phyloP scores from a whole-genome alignment of 1,140 invertebrate genomes.

The Metopolophium dirhodum region DNA sequence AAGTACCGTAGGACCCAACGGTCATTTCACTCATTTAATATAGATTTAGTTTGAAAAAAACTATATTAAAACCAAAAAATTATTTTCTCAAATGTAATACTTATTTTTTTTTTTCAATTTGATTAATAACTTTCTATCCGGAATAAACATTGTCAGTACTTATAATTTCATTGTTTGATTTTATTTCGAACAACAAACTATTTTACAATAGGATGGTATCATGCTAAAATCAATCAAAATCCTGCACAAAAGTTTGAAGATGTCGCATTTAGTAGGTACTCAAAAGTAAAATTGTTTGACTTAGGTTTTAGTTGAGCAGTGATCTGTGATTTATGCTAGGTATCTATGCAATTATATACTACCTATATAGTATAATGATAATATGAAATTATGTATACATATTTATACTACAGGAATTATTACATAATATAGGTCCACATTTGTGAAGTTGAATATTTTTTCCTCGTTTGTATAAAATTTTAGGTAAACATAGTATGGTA shows the following conservation, averaged over 20 bases:
- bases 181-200: neutral
- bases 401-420: neutral
- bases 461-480: neutral
- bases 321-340: too few relatives aligned
- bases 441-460: too few relatives aligned
- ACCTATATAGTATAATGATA: too few relatives aligned
- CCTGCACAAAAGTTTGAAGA: neutral
- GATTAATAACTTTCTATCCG: conserved; percentile 3
- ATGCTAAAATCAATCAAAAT: neutral
- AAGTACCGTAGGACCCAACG: conserved; percentile 43
- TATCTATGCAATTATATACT: too few relatives aligned
- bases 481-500: neutral
- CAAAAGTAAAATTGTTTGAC: neutral
- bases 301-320: neutral
- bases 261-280: neutral
- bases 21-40: conserved; percentile 49
- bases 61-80: neutral
- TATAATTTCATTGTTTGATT: neutral
- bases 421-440: too few relatives aligned
- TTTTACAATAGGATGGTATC: neutral
- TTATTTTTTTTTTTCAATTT: neutral
- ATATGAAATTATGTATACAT: neutral
- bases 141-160: neutral
- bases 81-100: neutral
- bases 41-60: neutral